Evolutionary conservation across 2,797 vertebrate genomes (phyloP).

Genomic region (Vireo griseus): DNA sequence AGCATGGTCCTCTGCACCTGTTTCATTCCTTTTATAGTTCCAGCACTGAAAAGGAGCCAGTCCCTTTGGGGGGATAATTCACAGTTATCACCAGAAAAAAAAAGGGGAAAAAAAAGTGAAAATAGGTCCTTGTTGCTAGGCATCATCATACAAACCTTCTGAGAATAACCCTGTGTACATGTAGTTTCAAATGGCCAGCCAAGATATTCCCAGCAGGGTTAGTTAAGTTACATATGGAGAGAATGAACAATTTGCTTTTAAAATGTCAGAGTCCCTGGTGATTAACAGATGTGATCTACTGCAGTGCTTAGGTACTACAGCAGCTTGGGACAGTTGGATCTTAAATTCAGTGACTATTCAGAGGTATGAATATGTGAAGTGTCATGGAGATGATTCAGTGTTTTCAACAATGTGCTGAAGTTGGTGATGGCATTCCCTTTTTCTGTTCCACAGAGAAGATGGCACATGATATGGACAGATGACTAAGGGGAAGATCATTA

Average conservation of each 20-base stretch:
- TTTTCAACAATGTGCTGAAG: neutral
- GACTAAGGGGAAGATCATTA: neutral
- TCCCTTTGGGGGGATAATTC: neutral
- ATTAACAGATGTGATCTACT: conserved; percentile 6
- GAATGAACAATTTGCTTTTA: neutral
- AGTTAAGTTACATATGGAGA: neutral
- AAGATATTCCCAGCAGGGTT: neutral
- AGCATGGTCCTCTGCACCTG: conserved; percentile 30
- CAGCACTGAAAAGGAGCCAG: neutral
- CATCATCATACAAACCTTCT: neutral
- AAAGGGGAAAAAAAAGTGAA: neutral
- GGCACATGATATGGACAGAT: neutral
- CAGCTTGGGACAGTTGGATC: neutral
- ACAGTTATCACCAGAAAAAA: neutral
- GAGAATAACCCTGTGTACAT: neutral
- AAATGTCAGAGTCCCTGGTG: neutral
- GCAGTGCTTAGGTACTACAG: neutral
- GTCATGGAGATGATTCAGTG: neutral
- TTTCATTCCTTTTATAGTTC: conserved; percentile 10
- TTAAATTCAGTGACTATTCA: neutral
- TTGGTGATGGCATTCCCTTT: neutral
- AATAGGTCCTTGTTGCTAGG: neutral
- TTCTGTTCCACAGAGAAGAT: neutral
- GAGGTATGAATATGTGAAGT: neutral
- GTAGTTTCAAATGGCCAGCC: neutral